Conservation (phyloP, 2,888 invertebrate genomes). For the Ganaspis brasiliensis region DNA sequence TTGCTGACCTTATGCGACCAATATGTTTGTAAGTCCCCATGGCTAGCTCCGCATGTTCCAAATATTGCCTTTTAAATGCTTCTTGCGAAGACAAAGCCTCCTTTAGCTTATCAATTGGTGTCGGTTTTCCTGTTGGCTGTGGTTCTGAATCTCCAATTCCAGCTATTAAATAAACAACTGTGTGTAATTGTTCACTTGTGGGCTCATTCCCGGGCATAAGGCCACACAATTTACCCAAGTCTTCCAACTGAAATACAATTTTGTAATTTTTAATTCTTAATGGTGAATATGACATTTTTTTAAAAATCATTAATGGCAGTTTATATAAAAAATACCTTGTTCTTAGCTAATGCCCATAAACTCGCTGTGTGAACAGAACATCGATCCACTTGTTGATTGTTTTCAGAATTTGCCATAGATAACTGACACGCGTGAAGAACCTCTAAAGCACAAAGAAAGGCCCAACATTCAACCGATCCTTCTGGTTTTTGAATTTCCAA, state of each 20-base stretch:
- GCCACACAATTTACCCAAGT: constrained; percentile 94
- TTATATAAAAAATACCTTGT: constrained; percentile 85
- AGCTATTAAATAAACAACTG: constrained; percentile 93
- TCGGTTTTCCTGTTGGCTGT: constrained; percentile 80
- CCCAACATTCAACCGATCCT: constrained; percentile 95
- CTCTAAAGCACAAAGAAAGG: constrained; percentile 94
- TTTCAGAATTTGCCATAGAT: constrained; percentile 84
- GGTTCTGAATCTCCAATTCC: constrained; percentile 92
- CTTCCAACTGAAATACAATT: constrained; percentile 86
- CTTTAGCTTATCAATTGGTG: constrained; percentile 92
- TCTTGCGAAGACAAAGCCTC: constrained; percentile 95
- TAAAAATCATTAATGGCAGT: too few relatives aligned
- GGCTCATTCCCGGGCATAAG: constrained; percentile 92
- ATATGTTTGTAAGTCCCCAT: constrained; percentile 99
- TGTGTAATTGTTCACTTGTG: constrained; percentile 93
- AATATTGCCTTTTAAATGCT: constrained; percentile 93
- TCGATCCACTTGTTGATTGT: constrained; percentile 83
- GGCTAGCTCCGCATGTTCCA: constrained; percentile 96
- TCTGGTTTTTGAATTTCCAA: constrained; percentile 90
- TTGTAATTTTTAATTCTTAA: too few relatives aligned
- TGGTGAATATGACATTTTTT: too few relatives aligned
- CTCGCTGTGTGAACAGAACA: constrained; percentile 93
- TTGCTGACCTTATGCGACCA: constrained; percentile 88
- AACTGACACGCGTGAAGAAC: constrained; percentile 91
- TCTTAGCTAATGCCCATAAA: constrained; percentile 93